Base-by-base conservation (phyloP, 2,113 vertebrate species). In the Corythaeola cristata region DNA sequence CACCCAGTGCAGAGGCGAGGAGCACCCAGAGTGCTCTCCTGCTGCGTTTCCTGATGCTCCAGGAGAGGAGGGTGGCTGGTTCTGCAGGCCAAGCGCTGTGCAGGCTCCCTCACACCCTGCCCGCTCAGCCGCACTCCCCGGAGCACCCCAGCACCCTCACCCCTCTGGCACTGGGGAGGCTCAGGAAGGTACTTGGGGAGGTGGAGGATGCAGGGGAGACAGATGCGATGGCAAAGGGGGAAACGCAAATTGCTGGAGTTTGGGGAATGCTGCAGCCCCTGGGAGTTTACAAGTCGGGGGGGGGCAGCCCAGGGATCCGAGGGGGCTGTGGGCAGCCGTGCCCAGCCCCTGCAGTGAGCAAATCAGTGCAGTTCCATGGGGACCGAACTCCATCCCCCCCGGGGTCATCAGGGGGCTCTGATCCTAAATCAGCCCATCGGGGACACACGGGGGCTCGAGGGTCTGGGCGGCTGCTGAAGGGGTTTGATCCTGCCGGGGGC, bases 301-400 rank as follows among this genome's bases (percentile, higher is more conserved):
- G 18, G 15, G 11, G 15, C 37, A 49, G 39, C 10, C n/a, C 2
- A 3, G 55, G 17, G 10, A 30, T 3, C 14, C 2, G 11, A 19
- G 44, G 1, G 4, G 21, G n/a, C 8, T 24, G 33, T 5, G 5
- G 27, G 21, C 56, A 83, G 76, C 80, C 22, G 2, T 53, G 83
- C 19, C 45, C 37, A 10, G 12, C 5, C n/a, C 21, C 27, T 32
- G n/a, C 37, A 6, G 4, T 15, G 24, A 5, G 63, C 8, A 21
- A 2, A 7, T 17, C 21, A 2, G 24, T 3, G 59, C 64, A 23
- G 71, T 49, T 49, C 71, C 59, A 0, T 0, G 49, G 33, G 50
- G 37, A 7, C 26, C 73, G 52, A 27, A 49, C 6, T 28, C 26
- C 39, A 39, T 39, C 49, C 12, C 37, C 8, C 18, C 11, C 28